Percentiles rank a stretch among this genome's conserved stretches.
These are phyloP conservation scores for Cavia aperea DNA, from an alignment of 2,113 vertebrate genomes.

Conservation along the genomic window DNA sequence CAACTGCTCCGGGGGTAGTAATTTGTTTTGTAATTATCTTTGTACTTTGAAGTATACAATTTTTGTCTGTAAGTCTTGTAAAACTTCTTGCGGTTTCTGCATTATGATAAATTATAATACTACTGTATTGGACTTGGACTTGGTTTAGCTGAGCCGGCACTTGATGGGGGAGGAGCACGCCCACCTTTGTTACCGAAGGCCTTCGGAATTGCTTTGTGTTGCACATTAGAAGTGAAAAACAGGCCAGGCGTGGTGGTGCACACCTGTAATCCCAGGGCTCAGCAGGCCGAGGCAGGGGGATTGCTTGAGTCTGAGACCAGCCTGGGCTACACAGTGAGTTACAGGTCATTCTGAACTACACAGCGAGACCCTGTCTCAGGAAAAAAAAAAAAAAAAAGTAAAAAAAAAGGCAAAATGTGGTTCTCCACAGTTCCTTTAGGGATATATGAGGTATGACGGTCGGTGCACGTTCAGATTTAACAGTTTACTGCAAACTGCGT, in stretches of 20 bases:
- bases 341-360: no score
- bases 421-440: no score
- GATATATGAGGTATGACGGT: not conserved
- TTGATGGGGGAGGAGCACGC: not conserved
- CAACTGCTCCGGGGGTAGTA: not conserved
- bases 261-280: not conserved
- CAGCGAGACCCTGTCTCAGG: no score
- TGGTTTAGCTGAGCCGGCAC: not conserved
- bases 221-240: not conserved
- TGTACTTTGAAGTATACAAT: not conserved
- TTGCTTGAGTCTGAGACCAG: no score
- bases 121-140: not conserved
- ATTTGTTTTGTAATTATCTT: not conserved
- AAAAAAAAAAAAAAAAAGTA: no score
- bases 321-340: no score
- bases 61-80: not conserved
- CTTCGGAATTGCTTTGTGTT: not conserved
- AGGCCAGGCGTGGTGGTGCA: not conserved
- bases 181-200: not conserved
- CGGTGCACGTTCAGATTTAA: not conserved
- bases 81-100: not conserved
- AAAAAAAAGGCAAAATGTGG: not conserved
- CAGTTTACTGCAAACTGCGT: no score
- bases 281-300: no score
- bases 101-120: not conserved